Evolutionary conservation across 1,140 invertebrate genomes (phyloP).

Genomic region (Odontomachus brunneus): DNA sequence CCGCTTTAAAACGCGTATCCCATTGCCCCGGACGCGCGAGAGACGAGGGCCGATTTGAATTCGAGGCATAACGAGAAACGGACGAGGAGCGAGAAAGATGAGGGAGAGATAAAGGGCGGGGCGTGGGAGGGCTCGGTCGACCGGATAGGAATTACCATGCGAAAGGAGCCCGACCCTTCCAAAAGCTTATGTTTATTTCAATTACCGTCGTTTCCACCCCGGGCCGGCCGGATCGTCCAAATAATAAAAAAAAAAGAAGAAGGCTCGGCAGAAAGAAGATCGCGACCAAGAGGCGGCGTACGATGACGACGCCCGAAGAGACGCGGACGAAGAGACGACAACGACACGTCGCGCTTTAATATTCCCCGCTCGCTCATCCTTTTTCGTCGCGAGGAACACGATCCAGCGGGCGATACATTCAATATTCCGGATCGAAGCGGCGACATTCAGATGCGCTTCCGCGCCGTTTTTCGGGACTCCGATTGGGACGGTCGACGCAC

Average conservation of each 20-base stretch:
- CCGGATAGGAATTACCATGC: slow-evolving; percentile 77
- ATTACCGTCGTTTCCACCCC: slow-evolving; percentile 76
- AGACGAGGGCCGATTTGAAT: slow-evolving; percentile 44
- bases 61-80: slow-evolving; percentile 36
- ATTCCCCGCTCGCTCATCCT: slow-evolving; percentile 8
- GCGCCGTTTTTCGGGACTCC: background rate
- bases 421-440: slow-evolving; percentile 32
- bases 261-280: slow-evolving; percentile 24
- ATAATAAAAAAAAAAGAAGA: slow-evolving; percentile 57
- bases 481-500: background rate
- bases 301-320: slow-evolving; percentile 22
- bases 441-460: slow-evolving; percentile 6
- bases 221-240: slow-evolving; percentile 58
- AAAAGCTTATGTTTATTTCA: slow-evolving; percentile 83
- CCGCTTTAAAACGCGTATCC: slow-evolving; percentile 24
- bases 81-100: slow-evolving; percentile 58
- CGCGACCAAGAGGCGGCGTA: background rate
- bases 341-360: slow-evolving; percentile 34
- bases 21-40: slow-evolving; percentile 14
- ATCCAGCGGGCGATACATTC: slow-evolving; percentile 18
- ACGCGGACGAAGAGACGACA: too few relatives aligned
- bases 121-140: slow-evolving; percentile 60
- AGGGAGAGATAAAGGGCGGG: slow-evolving; percentile 60
- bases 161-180: slow-evolving; percentile 75
- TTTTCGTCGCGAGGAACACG: slow-evolving; percentile 11